phyloP scores from a whole-genome alignment of 2,797 vertebrate genomes.

The Spheniscus humboldti region DNA sequence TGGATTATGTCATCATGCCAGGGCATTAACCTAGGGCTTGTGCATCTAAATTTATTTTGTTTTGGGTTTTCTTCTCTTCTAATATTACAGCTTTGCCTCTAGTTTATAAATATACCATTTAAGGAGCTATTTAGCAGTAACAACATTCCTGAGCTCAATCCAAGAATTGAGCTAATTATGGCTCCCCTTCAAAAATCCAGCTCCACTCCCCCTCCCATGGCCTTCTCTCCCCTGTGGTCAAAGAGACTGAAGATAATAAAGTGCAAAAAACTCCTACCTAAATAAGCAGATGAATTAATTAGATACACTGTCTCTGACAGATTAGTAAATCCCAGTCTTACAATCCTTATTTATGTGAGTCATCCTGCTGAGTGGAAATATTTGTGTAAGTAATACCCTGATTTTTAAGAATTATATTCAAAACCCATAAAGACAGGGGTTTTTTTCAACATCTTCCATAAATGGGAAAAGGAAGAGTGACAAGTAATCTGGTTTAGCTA shows the following conservation, averaged over 20 bases:
- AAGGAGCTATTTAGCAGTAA: slow-evolving; percentile 36
- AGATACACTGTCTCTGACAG: neutral
- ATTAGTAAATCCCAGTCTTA: slow-evolving; percentile 26
- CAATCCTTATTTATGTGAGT: slow-evolving; percentile 17
- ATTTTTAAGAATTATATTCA: slow-evolving; percentile 8
- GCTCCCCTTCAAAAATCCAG: neutral
- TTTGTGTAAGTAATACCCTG: neutral
- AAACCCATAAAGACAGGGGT: neutral
- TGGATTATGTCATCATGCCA: slow-evolving; percentile 35
- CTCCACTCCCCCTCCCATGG: neutral
- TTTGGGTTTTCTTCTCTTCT: slow-evolving; percentile 33
- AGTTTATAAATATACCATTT: slow-evolving; percentile 45
- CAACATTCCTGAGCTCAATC: slow-evolving; percentile 30
- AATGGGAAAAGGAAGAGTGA: neutral
- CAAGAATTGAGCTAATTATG: neutral
- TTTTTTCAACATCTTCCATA: neutral
- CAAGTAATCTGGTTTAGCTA: neutral
- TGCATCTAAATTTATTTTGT: slow-evolving; percentile 23
- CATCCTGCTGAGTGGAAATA: slow-evolving; percentile 30
- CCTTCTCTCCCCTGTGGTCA: neutral
- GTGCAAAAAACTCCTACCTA: slow-evolving; percentile 24
- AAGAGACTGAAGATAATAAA: slow-evolving; percentile 17
- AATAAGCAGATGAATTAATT: slow-evolving; percentile 52
- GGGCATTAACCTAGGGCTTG: slow-evolving; percentile 17
- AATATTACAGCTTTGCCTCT: slow-evolving; percentile 31